phyloP scores from a whole-genome alignment of 2,888 invertebrate genomes.

The Dendrolimus houi region DNA sequence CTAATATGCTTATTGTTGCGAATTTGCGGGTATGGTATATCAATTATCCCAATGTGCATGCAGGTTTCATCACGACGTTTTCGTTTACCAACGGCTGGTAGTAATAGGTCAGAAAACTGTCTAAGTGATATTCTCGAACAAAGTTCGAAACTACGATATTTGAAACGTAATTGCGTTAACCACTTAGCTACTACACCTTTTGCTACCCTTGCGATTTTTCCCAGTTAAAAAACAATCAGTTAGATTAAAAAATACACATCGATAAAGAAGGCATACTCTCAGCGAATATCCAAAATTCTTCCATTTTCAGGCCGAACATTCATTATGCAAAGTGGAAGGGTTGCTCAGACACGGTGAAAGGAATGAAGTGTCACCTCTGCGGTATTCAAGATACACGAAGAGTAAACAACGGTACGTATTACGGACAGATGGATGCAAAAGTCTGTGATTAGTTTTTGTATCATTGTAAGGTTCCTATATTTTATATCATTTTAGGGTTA shows the following conservation, averaged over 20 bases:
- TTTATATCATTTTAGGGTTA: too few relatives aligned
- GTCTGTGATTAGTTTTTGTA: background rate
- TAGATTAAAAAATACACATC: constrained; percentile 23
- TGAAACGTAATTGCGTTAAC: too few relatives aligned
- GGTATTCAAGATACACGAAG: constrained; percentile 7
- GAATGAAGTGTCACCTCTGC: constrained; percentile 47
- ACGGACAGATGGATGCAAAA: constrained; percentile 13
- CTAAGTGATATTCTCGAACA: too few relatives aligned
- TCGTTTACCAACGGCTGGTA: too few relatives aligned
- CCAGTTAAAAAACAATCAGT: constrained; percentile 10
- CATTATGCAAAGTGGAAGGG: constrained; percentile 51
- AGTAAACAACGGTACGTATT: constrained; percentile 24
- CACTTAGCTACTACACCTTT: too few relatives aligned
- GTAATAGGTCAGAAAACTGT: too few relatives aligned
- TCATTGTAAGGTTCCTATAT: too few relatives aligned
- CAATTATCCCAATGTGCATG: too few relatives aligned
- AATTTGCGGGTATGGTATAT: too few relatives aligned
- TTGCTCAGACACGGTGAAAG: constrained; percentile 23
- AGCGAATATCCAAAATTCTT: constrained; percentile 30
- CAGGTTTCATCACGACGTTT: too few relatives aligned
- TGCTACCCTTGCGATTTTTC: background rate
- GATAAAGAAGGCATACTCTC: constrained; percentile 23
- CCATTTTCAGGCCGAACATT: constrained; percentile 22
- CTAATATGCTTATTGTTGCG: too few relatives aligned
- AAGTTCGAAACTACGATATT: too few relatives aligned